Conservation (phyloP, 2,797 vertebrate species). For the Morus bassanus region DNA sequence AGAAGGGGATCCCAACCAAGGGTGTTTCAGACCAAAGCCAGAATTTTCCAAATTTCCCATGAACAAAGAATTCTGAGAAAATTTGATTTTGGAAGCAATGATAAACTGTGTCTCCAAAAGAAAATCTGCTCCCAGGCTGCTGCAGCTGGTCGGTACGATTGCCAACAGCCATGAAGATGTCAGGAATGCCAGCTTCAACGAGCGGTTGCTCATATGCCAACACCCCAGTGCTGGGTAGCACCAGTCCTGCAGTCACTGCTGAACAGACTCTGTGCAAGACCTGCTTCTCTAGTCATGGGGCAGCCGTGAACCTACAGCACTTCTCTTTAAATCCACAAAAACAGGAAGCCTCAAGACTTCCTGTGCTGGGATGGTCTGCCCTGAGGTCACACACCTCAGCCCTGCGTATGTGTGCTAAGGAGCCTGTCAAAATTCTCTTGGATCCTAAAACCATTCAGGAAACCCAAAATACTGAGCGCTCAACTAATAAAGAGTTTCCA, state of each 20-base stretch:
- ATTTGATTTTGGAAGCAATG: background rate
- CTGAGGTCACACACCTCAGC: background rate
- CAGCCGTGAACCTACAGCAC: background rate
- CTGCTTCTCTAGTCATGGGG: background rate
- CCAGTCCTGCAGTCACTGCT: background rate
- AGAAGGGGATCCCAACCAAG: background rate
- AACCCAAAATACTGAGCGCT: background rate
- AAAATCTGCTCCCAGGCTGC: background rate
- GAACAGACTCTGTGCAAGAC: background rate
- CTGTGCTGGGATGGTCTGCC: background rate
- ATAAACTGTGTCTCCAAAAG: background rate
- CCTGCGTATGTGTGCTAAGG: background rate
- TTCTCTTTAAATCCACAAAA: background rate
- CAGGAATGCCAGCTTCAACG: background rate
- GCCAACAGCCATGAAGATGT: background rate
- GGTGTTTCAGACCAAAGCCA: background rate
- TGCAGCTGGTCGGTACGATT: background rate
- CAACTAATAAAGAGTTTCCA: background rate
- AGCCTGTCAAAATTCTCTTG: background rate
- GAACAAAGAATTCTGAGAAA: background rate
- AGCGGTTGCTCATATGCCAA: background rate
- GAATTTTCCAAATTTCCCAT: background rate
- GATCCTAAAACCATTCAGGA: background rate
- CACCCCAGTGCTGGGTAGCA: background rate
- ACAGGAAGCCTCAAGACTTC: background rate